Evolutionary conservation across 2,113 vertebrate species (phyloP).

Genomic region (Amphiprion ocellaris): DNA sequence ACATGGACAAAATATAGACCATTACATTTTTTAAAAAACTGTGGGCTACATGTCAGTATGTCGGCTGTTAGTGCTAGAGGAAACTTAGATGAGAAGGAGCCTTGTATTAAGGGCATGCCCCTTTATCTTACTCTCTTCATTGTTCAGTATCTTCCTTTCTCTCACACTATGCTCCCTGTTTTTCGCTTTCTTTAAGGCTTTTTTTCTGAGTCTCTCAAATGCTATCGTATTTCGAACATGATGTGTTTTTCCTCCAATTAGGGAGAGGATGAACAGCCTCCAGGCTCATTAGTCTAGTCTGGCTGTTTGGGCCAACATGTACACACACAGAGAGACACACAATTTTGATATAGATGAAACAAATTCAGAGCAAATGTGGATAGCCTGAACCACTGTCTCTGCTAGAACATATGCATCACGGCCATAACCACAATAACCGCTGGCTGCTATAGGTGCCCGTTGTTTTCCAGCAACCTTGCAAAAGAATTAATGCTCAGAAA

Average conservation of each 20-base stretch:
- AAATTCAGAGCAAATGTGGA: conserved; percentile 12
- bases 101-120: conserved; percentile 18
- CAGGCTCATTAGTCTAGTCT: conserved; percentile 68
- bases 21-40: conserved; percentile 36
- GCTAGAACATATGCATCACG: conserved; percentile 7
- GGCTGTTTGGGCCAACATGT: conserved; percentile 39
- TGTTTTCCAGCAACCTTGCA: neutral
- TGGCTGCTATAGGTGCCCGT: neutral
- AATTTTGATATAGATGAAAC: conserved; percentile 40
- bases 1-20: conserved; percentile 3
- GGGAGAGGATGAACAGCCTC: conserved; percentile 56
- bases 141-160: conserved; percentile 29
- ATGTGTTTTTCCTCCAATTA: conserved; percentile 78
- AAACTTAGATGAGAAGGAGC: conserved; percentile 40
- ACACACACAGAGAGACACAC: conserved; percentile 10
- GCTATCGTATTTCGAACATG: conserved; percentile 52
- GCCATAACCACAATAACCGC: conserved; percentile 1
- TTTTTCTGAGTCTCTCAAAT: conserved; percentile 48
- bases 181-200: conserved; percentile 15
- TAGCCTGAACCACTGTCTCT: conserved; percentile 5
- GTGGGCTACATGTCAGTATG: conserved; percentile 22
- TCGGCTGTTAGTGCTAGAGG: conserved; percentile 23
- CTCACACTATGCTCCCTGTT: conserved; percentile 12
- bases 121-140: conserved; percentile 49
- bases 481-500: neutral